Conservation (phyloP, 2,113 vertebrate species). For the Ascaphus truei region DNA sequence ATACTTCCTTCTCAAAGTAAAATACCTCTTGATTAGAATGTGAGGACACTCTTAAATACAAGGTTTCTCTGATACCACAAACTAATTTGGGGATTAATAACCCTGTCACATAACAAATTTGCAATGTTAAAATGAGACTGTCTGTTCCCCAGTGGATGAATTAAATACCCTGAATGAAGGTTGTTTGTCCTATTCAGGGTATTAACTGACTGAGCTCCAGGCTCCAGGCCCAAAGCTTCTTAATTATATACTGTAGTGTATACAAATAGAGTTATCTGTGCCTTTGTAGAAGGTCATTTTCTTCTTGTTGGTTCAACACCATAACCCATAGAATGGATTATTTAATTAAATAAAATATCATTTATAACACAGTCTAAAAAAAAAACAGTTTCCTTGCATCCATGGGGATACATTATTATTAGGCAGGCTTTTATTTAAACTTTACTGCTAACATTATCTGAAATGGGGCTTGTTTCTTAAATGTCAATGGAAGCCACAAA, state of each 20-base stretch:
- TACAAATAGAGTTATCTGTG: not conserved
- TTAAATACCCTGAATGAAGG: not conserved
- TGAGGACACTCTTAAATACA: constrained; percentile 1
- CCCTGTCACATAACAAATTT: not conserved
- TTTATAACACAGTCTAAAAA: not conserved
- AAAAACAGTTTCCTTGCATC: not conserved
- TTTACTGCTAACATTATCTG: not conserved
- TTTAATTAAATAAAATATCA: not conserved
- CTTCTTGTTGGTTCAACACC: not conserved
- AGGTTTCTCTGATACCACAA: not conserved
- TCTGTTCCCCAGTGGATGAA: not conserved
- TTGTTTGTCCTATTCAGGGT: not conserved
- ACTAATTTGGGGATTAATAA: constrained; percentile 14
- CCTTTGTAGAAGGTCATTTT: not conserved
- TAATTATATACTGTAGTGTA: not conserved
- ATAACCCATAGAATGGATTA: not conserved
- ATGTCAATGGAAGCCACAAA: too few relatives aligned
- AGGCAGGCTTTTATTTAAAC: not conserved
- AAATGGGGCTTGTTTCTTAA: not conserved
- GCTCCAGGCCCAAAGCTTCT: not conserved
- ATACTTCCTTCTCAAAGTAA: not conserved
- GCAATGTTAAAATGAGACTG: constrained; percentile 1
- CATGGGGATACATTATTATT: not conserved
- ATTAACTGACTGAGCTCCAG: not conserved
- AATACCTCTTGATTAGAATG: not conserved